Conservation (phyloP, 2,888 invertebrate genomes). For the Dryobota labecula region DNA sequence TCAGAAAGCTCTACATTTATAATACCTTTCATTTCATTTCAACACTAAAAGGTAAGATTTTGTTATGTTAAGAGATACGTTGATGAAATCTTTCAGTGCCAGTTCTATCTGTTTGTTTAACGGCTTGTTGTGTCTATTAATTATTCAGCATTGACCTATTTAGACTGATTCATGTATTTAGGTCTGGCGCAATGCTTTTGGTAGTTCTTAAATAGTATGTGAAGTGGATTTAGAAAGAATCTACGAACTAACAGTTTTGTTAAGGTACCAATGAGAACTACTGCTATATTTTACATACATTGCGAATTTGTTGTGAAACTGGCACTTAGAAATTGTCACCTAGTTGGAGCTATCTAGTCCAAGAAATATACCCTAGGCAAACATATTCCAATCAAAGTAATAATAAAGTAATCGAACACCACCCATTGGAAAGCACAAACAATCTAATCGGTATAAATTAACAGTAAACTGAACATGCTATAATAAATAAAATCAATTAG, state of each 20-base stretch:
- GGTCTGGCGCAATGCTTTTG: conserved; percentile 35
- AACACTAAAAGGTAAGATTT: conserved; percentile 6
- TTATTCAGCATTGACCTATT: conserved; percentile 60
- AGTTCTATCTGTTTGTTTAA: conserved; percentile 14
- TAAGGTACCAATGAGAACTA: neutral
- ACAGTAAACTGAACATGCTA: conserved; percentile 40
- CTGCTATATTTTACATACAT: neutral
- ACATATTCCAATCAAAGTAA: conserved; percentile 46
- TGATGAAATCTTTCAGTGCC: conserved; percentile 33
- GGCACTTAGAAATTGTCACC: conserved; percentile 5
- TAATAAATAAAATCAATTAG: conserved; percentile 61
- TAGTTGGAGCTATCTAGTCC: conserved; percentile 20
- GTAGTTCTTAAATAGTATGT: conserved; percentile 12
- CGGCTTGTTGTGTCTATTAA: conserved; percentile 44
- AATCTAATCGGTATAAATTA: conserved; percentile 51
- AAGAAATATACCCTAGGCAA: conserved; percentile 27
- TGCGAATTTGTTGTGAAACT: neutral
- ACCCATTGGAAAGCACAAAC: conserved; percentile 57
- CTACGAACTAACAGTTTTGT: neutral
- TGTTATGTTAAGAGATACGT: conserved; percentile 17
- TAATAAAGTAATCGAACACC: conserved; percentile 45
- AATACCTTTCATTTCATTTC: conserved; percentile 11
- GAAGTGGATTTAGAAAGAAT: conserved; percentile 35
- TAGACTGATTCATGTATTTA: conserved; percentile 36
- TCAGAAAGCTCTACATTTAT: neutral